These are phyloP conservation scores for Drosophila oshimai DNA, from an alignment of 1,140 invertebrate genomes.

Conservation along the genomic window DNA sequence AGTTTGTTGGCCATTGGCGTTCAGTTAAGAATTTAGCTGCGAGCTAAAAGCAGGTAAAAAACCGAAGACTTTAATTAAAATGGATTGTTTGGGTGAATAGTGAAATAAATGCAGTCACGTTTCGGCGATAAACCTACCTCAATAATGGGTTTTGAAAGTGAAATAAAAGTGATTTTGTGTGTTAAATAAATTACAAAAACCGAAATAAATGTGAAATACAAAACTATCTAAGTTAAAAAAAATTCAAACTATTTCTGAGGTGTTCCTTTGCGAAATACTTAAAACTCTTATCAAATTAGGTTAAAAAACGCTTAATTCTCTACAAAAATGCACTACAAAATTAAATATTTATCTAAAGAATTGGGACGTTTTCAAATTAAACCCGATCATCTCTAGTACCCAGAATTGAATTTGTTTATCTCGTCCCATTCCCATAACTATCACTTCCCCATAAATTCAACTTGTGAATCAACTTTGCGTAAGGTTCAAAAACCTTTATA, in stretches of 20 bases:
- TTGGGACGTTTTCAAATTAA: too few species aligned
- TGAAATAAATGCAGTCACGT: background rate
- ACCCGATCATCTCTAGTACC: too few species aligned
- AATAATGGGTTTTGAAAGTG: background rate
- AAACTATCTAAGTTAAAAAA: too few species aligned
- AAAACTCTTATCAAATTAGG: too few species aligned
- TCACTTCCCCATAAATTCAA: background rate
- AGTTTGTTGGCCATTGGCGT: background rate
- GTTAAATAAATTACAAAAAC: too few species aligned
- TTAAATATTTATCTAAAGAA: too few species aligned
- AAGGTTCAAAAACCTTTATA: constrained; percentile 1
- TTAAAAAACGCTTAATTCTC: too few species aligned
- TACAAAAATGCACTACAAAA: too few species aligned
- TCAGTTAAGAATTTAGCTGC: constrained; percentile 26
- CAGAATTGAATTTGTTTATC: too few species aligned
- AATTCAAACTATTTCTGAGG: too few species aligned
- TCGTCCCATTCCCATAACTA: background rate
- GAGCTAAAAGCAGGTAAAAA: background rate
- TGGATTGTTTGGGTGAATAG: background rate
- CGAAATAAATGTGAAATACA: too few species aligned
- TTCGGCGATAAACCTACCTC: constrained; percentile 8
- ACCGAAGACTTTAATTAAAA: background rate
- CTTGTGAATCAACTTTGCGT: background rate
- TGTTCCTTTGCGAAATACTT: too few species aligned
- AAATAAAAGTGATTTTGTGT: background rate